Conservation (phyloP, 1,140 invertebrate genomes). For the Drosophila lini region DNA sequence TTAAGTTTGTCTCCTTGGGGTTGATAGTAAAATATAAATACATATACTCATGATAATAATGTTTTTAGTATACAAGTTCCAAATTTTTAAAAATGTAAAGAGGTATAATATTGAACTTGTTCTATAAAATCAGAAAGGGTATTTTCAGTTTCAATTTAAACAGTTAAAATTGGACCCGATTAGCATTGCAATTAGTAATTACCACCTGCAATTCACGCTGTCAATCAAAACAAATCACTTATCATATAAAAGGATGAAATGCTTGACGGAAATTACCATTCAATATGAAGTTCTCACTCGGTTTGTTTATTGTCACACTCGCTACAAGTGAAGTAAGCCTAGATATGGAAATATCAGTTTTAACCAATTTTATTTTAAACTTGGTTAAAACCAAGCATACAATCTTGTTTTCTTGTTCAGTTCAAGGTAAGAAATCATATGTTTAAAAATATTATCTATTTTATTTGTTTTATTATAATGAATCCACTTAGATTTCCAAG, state of each 20-base stretch:
- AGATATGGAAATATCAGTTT: slow-evolving; percentile 47
- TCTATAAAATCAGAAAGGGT: background rate
- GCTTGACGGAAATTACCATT: background rate
- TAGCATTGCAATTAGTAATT: slow-evolving; percentile 26
- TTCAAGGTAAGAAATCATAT: slow-evolving; percentile 31
- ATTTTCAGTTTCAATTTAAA: background rate
- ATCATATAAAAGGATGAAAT: slow-evolving; percentile 34
- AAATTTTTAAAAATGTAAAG: background rate
- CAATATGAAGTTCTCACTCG: slow-evolving; percentile 35
- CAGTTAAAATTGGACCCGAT: background rate
- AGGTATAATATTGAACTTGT: too few relatives aligned
- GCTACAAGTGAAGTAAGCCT: background rate
- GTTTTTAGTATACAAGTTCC: background rate
- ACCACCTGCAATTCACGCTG: slow-evolving; percentile 45
- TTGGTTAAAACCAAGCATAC: slow-evolving; percentile 47
- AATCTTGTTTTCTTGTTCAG: slow-evolving; percentile 58
- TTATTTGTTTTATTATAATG: too few relatives aligned
- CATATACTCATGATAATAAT: background rate
- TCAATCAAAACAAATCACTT: slow-evolving; percentile 49
- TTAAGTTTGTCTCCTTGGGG: background rate
- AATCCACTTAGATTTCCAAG: slow-evolving; percentile 8
- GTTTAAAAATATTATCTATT: background rate
- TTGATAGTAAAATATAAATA: background rate
- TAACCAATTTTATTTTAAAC: slow-evolving; percentile 37
- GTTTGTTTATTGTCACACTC: slow-evolving; percentile 9